phyloP scores from a whole-genome alignment of 2,888 invertebrate species.

The Drosophila nr. perissopoda region DNA sequence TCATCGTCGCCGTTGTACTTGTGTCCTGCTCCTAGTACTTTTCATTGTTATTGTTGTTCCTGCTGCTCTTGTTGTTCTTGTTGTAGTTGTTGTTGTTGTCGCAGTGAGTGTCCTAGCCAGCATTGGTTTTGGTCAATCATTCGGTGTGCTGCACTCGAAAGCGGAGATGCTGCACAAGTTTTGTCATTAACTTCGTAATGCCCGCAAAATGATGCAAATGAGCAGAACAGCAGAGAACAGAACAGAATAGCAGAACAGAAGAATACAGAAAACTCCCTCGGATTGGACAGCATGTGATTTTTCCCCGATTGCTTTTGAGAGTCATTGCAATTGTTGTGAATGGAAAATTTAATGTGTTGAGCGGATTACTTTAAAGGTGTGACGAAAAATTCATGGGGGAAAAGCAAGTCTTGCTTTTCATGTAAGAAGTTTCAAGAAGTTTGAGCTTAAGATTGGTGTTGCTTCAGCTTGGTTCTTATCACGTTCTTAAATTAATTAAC shows the following conservation, averaged over 20 bases:
- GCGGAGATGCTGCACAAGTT: conserved; percentile 49
- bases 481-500: not conserved
- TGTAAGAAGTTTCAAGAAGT: not conserved
- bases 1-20: conserved; percentile 22
- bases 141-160: conserved; percentile 47
- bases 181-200: conserved; percentile 60
- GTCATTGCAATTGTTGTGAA: conserved; percentile 5
- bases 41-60: conserved; percentile 15
- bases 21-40: conserved; percentile 10
- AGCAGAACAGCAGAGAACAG: conserved; percentile 6
- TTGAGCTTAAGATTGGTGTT: too few species aligned
- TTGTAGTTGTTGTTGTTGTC: conserved; percentile 3
- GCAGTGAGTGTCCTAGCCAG: conserved; percentile 26
- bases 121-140: conserved; percentile 54
- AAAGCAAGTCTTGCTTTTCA: not conserved
- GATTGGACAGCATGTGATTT: conserved; percentile 34
- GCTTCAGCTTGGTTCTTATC: not conserved
- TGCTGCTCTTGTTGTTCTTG: not conserved
- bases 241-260: not conserved
- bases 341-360: not conserved
- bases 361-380: conserved; percentile 1
- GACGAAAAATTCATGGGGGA: too few species aligned
- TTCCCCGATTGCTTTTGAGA: conserved; percentile 24
- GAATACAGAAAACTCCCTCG: conserved; percentile 7
- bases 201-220: conserved; percentile 55